A percentile compares a stretch with the other conserved stretches of the same genome.
phyloP scores from a whole-genome alignment of 2,888 invertebrate genomes.

The Suillia variegata region DNA sequence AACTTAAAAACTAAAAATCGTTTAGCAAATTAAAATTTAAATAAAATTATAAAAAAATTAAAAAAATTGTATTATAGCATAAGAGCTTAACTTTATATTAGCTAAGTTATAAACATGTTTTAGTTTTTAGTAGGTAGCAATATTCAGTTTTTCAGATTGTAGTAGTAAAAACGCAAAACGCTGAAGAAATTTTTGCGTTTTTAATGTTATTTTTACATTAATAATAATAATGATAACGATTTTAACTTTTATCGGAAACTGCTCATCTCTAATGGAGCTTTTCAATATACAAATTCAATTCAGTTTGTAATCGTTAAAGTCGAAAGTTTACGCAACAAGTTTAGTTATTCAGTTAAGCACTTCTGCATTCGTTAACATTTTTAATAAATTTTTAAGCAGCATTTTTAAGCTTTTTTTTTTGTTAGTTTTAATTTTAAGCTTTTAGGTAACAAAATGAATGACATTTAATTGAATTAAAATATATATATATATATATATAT shows the following conservation, averaged over 20 bases:
- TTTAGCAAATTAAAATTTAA: slow-evolving; percentile 9
- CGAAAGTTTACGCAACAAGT: slow-evolving; percentile 12
- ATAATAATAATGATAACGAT: no score
- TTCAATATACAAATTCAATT: no score
- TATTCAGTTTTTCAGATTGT: slow-evolving; percentile 17
- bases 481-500: no score
- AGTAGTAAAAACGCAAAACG: no score
- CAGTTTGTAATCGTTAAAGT: no score
- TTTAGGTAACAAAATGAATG: not conserved
- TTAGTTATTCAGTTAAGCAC: slow-evolving; percentile 12
- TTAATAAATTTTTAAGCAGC: slow-evolving; percentile 6
- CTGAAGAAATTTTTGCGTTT: slow-evolving; percentile 15
- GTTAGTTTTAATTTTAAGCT: not conserved
- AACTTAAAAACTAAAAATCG: slow-evolving; percentile 18
- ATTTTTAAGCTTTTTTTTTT: not conserved
- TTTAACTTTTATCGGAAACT: no score
- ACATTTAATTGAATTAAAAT: no score
- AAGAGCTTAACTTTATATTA: slow-evolving; percentile 5
- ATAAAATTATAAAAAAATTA: slow-evolving; percentile 7
- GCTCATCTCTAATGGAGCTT: not conserved
- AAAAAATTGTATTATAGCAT: not conserved
- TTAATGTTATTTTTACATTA: slow-evolving; percentile 8
- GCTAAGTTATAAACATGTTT: not conserved
- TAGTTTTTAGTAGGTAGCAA: not conserved
- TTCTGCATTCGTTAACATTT: slow-evolving; percentile 13